phyloP scores from a whole-genome alignment of 2,797 vertebrate species.

The Prunella strophiata region DNA sequence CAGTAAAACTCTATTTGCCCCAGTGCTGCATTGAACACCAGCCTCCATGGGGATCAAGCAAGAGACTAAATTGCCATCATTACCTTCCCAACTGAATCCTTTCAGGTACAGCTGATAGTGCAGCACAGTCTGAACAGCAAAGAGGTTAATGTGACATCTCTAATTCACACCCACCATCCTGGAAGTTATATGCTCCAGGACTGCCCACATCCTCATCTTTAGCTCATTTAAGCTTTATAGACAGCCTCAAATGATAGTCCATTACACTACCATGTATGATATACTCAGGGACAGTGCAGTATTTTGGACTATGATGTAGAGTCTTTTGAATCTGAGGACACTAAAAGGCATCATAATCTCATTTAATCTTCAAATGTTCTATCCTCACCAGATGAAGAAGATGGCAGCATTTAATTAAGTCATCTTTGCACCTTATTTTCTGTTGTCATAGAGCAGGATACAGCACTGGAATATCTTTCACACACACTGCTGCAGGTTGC shows the following conservation, averaged over 20 bases:
- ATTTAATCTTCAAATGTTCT: background rate
- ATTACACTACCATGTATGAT: background rate
- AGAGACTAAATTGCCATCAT: background rate
- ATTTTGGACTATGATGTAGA: background rate
- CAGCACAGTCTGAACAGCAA: background rate
- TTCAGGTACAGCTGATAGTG: background rate
- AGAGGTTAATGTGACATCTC: background rate
- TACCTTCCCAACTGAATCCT: background rate
- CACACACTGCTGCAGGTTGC: background rate
- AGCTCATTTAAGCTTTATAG: background rate
- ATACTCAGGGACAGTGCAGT: background rate
- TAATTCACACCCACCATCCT: background rate
- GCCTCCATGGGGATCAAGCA: rapidly evolving
- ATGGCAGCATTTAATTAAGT: rapidly evolving
- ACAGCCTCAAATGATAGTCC: background rate
- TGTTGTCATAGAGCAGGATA: background rate
- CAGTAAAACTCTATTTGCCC: background rate
- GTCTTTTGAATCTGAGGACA: background rate
- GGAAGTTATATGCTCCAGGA: background rate
- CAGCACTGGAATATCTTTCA: background rate
- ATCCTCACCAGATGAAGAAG: background rate
- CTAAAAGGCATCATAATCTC: background rate
- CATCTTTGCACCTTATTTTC: background rate
- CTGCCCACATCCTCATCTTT: background rate
- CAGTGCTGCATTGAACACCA: background rate